Base-by-base conservation (phyloP, 2,113 vertebrate genomes). In the Odobenus rosmarus region DNA sequence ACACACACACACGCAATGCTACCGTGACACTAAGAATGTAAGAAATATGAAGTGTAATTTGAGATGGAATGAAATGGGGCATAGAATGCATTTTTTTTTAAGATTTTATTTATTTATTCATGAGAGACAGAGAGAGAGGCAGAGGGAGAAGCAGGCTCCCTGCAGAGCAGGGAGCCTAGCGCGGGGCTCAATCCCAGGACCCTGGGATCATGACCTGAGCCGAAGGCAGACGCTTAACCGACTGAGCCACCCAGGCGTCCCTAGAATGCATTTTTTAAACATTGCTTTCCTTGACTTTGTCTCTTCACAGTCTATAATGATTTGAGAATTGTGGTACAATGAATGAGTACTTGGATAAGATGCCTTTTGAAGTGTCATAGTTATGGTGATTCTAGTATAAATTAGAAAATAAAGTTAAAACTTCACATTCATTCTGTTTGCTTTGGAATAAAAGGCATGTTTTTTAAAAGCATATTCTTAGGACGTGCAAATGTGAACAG, bases 381-480 rank as follows among this genome's bases (percentile, higher is more conserved):
- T 33, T 62, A 0, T 71, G n/a, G n/a, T 85, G 64, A 89, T 76
- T 95, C 51, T 49, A 46, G 26, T 72, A 51, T 91, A 91, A 79
- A 72, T 91, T 72, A 80, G 3, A 93, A 23, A 28, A 89, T 87
- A 92, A 72, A 94, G 24, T 49, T 51, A 64, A 89, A 92, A 59
- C 33, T 85, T 85, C 71, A 53, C 67, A 71, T 89, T 84, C 42
- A 26, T 61, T 59, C 4, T 76, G 2, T 62, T 90, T 80, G 46
- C 74, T 86, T 87, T 64, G 28, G 14, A 83, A 42, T 74, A 76
- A 90, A 82, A 96, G 90, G 33, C 7, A 53, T 59, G 33, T 42
- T 95, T 33, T 93, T 87, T 46, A 88, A 55, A 91, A 86, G 39
- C 57, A 31, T 39, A 10, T 94, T 71, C 31, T 93, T 72, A 94